Percentiles rank a stretch among this genome's conserved stretches.
Evolutionary conservation across 2,797 vertebrate species (phyloP).

Genomic region (Merluccius polli): DNA sequence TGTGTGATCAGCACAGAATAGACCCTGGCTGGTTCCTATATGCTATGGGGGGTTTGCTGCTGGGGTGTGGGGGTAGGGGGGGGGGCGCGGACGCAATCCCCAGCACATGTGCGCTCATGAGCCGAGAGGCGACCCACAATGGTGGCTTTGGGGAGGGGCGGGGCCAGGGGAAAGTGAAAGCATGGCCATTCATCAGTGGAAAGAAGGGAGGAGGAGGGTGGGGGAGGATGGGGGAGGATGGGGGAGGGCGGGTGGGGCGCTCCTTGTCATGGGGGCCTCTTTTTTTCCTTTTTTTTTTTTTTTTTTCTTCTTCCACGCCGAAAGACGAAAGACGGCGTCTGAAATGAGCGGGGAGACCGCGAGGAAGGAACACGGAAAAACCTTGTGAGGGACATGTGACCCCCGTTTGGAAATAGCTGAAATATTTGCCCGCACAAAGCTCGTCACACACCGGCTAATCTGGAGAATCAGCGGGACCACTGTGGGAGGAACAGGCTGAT

Average conservation of each 20-base stretch:
- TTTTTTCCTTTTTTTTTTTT: not conserved
- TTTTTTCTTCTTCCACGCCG: not conserved
- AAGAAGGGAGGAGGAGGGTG: not conserved
- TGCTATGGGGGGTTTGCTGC: not conserved
- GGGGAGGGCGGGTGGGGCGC: not conserved
- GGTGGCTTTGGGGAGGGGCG: not conserved
- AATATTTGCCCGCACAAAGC: not conserved
- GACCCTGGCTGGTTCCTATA: not conserved
- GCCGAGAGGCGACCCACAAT: not conserved
- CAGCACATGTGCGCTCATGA: not conserved
- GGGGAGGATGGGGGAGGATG: no score
- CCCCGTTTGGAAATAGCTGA: not conserved
- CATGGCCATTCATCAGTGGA: not conserved
- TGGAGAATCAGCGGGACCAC: not conserved
- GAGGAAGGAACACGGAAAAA: not conserved
- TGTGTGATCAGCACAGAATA: not conserved
- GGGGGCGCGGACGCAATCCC: not conserved
- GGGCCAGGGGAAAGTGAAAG: not conserved
- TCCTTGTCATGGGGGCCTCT: not conserved
- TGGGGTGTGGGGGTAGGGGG: not conserved
- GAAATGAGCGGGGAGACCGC: not conserved
- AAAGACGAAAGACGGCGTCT: not conserved
- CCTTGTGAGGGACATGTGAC: conserved; percentile 1
- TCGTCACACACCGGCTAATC: not conserved
- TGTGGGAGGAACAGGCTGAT: not conserved